Conservation (phyloP, 2,113 vertebrate species). For the Donacobius atricapilla region DNA sequence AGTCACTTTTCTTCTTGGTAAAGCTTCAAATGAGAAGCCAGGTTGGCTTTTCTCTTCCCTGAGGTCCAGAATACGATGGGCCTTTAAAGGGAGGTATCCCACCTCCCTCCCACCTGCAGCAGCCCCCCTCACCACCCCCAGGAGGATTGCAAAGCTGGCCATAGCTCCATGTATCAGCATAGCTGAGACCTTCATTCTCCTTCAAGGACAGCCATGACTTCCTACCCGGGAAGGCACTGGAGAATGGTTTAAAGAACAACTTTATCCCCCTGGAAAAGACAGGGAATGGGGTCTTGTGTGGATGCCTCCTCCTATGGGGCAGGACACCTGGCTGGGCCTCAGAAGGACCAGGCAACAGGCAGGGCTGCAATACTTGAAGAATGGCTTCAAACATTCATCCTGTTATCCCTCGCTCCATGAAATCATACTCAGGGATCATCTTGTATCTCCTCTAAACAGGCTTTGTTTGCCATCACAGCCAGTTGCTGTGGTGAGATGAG, state of each 20-base stretch:
- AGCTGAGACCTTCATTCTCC: background rate
- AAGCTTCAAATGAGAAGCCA: background rate
- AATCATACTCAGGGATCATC: background rate
- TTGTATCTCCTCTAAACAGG: background rate
- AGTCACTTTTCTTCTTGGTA: background rate
- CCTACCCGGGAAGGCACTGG: too few species aligned
- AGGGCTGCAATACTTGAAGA: background rate
- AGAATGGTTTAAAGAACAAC: background rate
- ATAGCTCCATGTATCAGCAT: background rate
- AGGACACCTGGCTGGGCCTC: background rate
- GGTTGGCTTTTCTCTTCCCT: background rate
- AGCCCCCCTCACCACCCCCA: background rate
- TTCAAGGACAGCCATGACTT: background rate
- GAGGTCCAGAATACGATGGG: fast-evolving
- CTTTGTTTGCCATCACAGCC: background rate
- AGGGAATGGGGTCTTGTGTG: fast-evolving
- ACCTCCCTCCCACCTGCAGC: background rate
- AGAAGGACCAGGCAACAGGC: background rate
- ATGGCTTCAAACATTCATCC: background rate
- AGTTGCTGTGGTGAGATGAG: background rate
- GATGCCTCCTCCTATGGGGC: background rate
- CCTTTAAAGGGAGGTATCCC: background rate
- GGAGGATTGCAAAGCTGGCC: background rate
- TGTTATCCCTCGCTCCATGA: background rate
- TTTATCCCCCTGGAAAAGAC: background rate